Conservation (phyloP, 92 coral and sea anemone genomes). For the Phenganax subtilis region DNA sequence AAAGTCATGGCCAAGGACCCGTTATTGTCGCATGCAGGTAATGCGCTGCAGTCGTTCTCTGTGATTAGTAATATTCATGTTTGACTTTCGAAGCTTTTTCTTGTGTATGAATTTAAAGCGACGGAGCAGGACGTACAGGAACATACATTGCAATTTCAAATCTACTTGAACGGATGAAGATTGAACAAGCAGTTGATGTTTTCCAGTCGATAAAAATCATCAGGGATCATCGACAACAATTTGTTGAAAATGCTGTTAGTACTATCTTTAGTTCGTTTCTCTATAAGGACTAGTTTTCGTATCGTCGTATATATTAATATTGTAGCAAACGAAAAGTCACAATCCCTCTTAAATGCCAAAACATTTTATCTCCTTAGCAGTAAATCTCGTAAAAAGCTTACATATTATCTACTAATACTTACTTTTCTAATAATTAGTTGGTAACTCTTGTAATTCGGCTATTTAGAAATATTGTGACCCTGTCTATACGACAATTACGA, state of each 20-base stretch:
- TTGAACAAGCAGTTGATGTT: slow-evolving; percentile 4
- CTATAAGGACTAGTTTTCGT: no score
- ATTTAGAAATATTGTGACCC: no score
- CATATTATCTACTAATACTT: no score
- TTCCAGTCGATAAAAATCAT: slow-evolving; percentile 13
- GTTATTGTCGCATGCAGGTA: neutral
- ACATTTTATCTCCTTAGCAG: no score
- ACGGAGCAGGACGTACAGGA: slow-evolving; percentile 17
- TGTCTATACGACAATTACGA: no score
- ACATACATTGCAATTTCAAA: slow-evolving; percentile 20
- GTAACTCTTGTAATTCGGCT: no score
- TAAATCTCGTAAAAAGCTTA: no score
- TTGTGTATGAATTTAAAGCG: neutral
- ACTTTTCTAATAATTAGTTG: no score
- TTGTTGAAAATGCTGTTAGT: slow-evolving; percentile 16
- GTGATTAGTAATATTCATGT: no score
- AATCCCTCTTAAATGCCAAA: no score
- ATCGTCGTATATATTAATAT: no score
- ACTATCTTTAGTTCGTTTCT: neutral
- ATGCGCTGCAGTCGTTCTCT: neutral
- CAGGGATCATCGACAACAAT: neutral
- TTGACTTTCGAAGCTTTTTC: neutral
- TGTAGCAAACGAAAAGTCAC: no score
- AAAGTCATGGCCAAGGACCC: neutral
- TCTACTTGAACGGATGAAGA: slow-evolving; percentile 8